phyloP scores from a whole-genome alignment of 2,113 vertebrate species.

The Callipepla californica region DNA sequence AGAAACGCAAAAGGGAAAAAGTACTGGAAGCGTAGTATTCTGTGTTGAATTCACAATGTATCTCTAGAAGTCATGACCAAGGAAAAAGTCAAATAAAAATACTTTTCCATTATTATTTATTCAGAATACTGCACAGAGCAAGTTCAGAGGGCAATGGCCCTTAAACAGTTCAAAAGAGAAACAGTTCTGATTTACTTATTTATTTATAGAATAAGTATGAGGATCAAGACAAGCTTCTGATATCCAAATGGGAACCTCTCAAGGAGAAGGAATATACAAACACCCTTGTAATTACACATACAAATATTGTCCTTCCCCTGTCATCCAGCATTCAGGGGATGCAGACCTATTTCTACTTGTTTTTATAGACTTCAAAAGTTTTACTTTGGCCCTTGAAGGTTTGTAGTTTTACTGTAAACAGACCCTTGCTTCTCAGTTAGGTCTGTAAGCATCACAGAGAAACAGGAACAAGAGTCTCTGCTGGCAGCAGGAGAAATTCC shows the following conservation, averaged over 20 bases:
- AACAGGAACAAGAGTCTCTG: not conserved
- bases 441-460: not conserved
- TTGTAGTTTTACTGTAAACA: not conserved
- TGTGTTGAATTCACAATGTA: not conserved
- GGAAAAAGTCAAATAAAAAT: not conserved
- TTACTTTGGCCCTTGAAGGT: not conserved
- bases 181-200: not conserved
- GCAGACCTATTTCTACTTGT: not conserved
- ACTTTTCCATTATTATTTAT: not conserved
- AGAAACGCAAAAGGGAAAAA: not conserved
- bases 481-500: not conserved
- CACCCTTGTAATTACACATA: not conserved
- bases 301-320: not conserved
- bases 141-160: not conserved
- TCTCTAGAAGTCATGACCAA: not conserved
- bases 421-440: not conserved
- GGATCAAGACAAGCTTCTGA: not conserved
- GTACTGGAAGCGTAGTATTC: accelerated
- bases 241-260: not conserved
- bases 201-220: not conserved
- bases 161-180: not conserved
- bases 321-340: not conserved
- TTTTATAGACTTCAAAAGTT: not conserved
- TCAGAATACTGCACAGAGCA: not conserved
- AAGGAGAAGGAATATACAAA: not conserved